Percentiles rank a stretch among this genome's conserved stretches.
phyloP scores from a whole-genome alignment of 2,888 invertebrate genomes.

The Amblyjoppa proteus region DNA sequence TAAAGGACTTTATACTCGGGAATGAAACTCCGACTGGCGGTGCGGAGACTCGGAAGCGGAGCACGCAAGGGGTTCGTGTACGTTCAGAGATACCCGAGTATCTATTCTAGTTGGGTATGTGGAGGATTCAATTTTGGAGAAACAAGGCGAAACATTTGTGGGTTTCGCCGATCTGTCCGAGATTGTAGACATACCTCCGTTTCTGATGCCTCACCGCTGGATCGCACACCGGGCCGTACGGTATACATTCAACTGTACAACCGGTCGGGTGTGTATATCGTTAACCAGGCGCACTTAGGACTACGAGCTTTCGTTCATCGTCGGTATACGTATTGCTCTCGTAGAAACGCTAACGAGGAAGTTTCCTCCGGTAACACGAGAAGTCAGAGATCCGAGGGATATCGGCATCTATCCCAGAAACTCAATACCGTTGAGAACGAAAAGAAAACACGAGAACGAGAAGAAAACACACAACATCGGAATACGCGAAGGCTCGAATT shows the following conservation, averaged over 20 bases:
- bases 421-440: background rate
- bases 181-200: conserved; percentile 40
- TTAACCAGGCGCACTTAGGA: background rate
- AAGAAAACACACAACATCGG: background rate
- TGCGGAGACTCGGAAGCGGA: conserved; percentile 3
- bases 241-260: conserved; percentile 16
- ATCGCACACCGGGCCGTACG: background rate
- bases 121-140: conserved; percentile 52
- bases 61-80: conserved; percentile 32
- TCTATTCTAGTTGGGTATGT: conserved; percentile 37
- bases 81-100: conserved; percentile 30
- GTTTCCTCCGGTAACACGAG: background rate
- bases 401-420: background rate
- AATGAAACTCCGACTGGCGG: conserved; percentile 30
- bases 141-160: conserved; percentile 31
- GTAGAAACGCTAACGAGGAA: conserved; percentile 17
- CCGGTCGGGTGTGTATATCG: conserved; percentile 8
- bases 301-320: conserved; percentile 32
- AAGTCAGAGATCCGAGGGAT: background rate
- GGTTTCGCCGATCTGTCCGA: conserved; percentile 45
- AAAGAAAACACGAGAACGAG: background rate
- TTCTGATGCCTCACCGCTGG: background rate
- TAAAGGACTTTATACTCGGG: conserved; percentile 31
- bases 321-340: background rate
- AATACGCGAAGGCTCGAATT: background rate